Conservation (phyloP, 2,888 invertebrate species). For the Terebella lapidaria region DNA sequence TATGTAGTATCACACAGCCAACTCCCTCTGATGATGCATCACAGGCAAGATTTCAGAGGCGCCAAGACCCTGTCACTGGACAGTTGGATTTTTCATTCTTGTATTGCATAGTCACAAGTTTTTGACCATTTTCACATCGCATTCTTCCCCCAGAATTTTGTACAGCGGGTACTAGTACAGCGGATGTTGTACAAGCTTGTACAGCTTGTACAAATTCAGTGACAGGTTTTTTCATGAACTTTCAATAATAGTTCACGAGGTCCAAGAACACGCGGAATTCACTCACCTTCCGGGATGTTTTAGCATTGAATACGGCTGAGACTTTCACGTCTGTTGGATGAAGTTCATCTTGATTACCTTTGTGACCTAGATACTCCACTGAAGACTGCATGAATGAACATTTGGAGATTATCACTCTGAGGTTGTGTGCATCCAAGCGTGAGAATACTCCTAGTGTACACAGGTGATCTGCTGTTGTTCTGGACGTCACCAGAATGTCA, state of each 20-base stretch:
- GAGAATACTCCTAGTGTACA: neutral
- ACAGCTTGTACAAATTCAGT: too few relatives aligned
- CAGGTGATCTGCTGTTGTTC: neutral
- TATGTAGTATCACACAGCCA: neutral
- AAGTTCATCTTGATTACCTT: neutral
- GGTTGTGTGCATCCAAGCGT: neutral
- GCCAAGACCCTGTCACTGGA: neutral
- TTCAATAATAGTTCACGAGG: neutral
- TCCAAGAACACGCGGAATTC: neutral
- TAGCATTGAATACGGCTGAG: neutral
- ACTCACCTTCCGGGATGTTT: neutral
- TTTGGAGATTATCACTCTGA: neutral
- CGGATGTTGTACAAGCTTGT: too few relatives aligned
- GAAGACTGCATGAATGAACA: neutral
- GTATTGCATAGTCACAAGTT: neutral
- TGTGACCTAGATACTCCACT: neutral
- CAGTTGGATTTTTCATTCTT: neutral
- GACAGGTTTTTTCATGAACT: neutral
- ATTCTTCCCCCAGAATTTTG: too few relatives aligned
- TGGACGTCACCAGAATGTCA: constrained; percentile 1
- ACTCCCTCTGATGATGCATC: neutral
- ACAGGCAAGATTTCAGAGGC: neutral
- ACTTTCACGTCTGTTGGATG: neutral
- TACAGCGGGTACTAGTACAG: too few relatives aligned
- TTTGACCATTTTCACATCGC: neutral